Percentiles rank a stretch among this genome's conserved stretches.
Evolutionary conservation across 2,113 vertebrate genomes (phyloP).

Genomic region (Hoplias malabaricus): DNA sequence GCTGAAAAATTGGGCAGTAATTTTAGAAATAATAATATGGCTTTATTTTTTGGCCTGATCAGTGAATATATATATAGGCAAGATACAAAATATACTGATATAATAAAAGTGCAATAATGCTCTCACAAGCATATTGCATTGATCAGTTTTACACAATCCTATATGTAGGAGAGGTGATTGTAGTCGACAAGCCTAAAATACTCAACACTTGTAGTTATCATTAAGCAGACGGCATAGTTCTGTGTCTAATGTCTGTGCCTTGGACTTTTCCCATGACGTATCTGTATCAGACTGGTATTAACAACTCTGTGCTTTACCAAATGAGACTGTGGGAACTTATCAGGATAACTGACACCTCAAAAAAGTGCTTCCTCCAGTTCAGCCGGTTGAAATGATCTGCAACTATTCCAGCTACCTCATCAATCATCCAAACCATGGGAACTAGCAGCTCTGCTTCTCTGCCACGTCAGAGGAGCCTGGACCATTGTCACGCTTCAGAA

Average conservation of each 20-base stretch:
- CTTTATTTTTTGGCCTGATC: no score
- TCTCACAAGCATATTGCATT: no score
- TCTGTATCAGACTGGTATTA: background rate
- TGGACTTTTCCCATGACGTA: constrained; percentile 9
- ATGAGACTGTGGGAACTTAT: constrained; percentile 34
- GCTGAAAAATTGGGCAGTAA: no score
- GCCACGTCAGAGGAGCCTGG: constrained; percentile 50
- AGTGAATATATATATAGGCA: no score
- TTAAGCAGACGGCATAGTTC: background rate
- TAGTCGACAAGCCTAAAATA: background rate
- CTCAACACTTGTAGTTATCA: background rate
- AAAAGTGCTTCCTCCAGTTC: constrained; percentile 48
- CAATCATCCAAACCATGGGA: constrained; percentile 53
- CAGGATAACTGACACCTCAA: constrained; percentile 21
- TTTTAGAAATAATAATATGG: no score
- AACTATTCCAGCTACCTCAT: constrained; percentile 45
- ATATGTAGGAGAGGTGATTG: no score
- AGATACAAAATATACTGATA: no score
- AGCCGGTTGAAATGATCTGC: constrained; percentile 52
- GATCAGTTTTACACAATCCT: no score
- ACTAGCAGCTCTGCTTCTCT: constrained; percentile 25
- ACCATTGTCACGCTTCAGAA: constrained; percentile 38
- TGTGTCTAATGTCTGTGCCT: background rate
- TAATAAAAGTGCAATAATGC: no score
- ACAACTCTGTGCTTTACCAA: background rate